These are phyloP conservation scores for Tetragnatha montana DNA, from an alignment of 2,888 invertebrate species.

Conservation along the genomic window DNA sequence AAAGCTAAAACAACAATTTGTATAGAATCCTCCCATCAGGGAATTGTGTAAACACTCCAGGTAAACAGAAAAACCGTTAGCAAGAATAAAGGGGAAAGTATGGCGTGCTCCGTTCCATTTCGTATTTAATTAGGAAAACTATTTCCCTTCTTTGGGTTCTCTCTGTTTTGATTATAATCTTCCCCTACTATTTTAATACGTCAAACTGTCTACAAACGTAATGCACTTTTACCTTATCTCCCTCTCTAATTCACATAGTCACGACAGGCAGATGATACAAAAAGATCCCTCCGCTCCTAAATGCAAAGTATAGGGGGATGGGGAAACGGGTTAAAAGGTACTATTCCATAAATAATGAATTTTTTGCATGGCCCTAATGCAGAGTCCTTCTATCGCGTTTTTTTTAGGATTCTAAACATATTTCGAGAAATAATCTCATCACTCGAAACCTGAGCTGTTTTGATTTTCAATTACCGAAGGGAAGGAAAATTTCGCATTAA, in stretches of 20 bases:
- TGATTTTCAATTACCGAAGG: slow-evolving; percentile 43
- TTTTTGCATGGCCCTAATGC: slow-evolving; percentile 41
- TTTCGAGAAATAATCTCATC: slow-evolving; percentile 20
- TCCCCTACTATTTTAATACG: slow-evolving; percentile 51
- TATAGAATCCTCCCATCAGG: background rate
- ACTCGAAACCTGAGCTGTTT: background rate
- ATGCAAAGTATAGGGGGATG: background rate
- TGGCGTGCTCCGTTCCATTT: slow-evolving; percentile 62
- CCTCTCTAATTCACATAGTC: slow-evolving; percentile 55
- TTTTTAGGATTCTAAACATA: slow-evolving; percentile 22
- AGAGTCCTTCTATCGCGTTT: slow-evolving; percentile 10
- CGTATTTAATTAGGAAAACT: slow-evolving; percentile 59
- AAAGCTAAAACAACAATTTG: background rate
- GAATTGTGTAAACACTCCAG: slow-evolving; percentile 8
- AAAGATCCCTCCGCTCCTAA: slow-evolving; percentile 20
- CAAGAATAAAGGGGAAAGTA: slow-evolving; percentile 29
- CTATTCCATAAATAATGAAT: slow-evolving; percentile 52
- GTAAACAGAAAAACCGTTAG: slow-evolving; percentile 46
- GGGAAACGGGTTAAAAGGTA: slow-evolving; percentile 31
- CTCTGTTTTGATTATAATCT: slow-evolving; percentile 43
- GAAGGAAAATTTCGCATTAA: background rate
- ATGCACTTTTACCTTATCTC: slow-evolving; percentile 57
- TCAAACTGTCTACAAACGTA: slow-evolving; percentile 42
- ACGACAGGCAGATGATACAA: slow-evolving; percentile 51
- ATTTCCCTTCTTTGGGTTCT: slow-evolving; percentile 27